Evolutionary conservation across 1,140 invertebrate species (phyloP).

Genomic region (Megalopta genalis): DNA sequence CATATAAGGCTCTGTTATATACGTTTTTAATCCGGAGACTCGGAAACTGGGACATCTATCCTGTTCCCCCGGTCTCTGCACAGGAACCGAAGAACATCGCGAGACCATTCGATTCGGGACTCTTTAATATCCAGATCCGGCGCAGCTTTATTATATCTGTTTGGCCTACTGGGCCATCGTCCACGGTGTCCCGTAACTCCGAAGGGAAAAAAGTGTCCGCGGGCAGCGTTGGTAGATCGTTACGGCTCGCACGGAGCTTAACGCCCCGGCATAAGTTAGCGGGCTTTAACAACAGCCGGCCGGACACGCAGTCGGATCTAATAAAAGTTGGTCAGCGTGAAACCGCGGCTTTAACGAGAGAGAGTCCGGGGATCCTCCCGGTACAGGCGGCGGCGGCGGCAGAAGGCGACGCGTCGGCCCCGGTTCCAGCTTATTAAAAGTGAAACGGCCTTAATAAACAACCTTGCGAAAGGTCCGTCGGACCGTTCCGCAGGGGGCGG

Average conservation of each 20-base stretch:
- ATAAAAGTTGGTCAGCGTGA: conserved; percentile 75
- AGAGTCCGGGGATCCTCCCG: conserved; percentile 22
- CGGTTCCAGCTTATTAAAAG: conserved; percentile 73
- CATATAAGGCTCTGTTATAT: too few relatives aligned
- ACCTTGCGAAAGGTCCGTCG: conserved; percentile 41
- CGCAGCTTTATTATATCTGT: too few relatives aligned
- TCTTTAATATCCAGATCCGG: too few relatives aligned
- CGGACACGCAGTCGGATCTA: conserved; percentile 55
- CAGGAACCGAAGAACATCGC: too few relatives aligned
- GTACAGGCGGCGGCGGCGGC: conserved; percentile 21
- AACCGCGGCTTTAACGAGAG: conserved; percentile 66
- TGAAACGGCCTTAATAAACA: conserved; percentile 72
- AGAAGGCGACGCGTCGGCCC: conserved; percentile 43
- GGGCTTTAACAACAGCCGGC: conserved; percentile 60
- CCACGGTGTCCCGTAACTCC: too few relatives aligned
- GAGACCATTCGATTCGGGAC: too few relatives aligned
- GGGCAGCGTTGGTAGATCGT: background rate
- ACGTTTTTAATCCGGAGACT: too few relatives aligned
- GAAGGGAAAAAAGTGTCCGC: background rate
- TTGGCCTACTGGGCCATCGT: too few relatives aligned
- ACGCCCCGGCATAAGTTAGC: conserved; percentile 60
- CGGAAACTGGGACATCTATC: too few relatives aligned
- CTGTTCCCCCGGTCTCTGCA: too few relatives aligned
- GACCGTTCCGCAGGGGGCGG: background rate
- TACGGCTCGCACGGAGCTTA: conserved; percentile 43